phyloP scores from a whole-genome alignment of 2,797 vertebrate species.

The Pipistrellus kuhlii region DNA sequence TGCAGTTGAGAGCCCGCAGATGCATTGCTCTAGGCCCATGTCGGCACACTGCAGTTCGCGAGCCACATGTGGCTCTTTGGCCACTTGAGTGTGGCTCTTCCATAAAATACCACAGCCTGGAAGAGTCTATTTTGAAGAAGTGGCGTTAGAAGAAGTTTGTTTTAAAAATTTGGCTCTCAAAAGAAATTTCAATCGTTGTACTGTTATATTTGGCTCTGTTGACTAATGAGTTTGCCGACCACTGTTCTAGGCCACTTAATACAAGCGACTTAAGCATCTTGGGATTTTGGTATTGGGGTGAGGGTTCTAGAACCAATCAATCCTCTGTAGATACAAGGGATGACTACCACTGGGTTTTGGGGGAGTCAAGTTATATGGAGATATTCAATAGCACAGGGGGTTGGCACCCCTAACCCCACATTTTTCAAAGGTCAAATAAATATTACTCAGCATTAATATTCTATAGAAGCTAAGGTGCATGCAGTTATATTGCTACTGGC shows the following conservation, averaged over 20 bases:
- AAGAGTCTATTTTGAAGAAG: too few species aligned
- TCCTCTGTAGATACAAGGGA: neutral
- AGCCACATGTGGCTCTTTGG: too few species aligned
- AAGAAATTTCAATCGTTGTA: too few species aligned
- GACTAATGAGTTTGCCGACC: too few species aligned
- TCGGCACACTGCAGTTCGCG: too few species aligned
- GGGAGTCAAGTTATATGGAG: neutral
- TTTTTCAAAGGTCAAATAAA: neutral
- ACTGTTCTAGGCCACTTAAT: neutral
- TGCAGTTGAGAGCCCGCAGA: neutral
- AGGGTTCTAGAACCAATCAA: neutral
- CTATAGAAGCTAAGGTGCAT: neutral
- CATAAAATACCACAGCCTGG: too few species aligned
- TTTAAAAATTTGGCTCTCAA: too few species aligned
- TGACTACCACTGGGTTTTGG: neutral
- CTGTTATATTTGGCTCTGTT: too few species aligned
- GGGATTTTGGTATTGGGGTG: neutral
- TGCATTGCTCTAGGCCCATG: neutral
- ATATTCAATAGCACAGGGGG: neutral
- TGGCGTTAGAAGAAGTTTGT: too few species aligned
- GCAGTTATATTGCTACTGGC: neutral
- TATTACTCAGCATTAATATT: neutral
- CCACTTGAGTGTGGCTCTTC: too few species aligned
- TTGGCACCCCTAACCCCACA: neutral
- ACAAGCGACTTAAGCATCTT: neutral